phyloP scores from a whole-genome alignment of 2,113 vertebrate genomes.

The Xenopus tropicalis region UCB_Xtro_10.0 CM004451.2:61678001-61678500 shows the following conservation, averaged over 20 bases:
- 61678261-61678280: conserved; percentile 36
- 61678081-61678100: conserved; percentile 55
- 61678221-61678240: conserved; percentile 76
- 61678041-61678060: background rate
- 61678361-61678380: background rate
- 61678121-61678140: conserved; percentile 85
- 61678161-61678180: conserved; percentile 77
- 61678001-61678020: conserved; percentile 17
- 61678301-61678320: conserved; percentile 19
- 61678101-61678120: conserved; percentile 74
- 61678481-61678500: conserved; percentile 16
- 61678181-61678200: conserved; percentile 86
- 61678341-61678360: conserved; percentile 39
- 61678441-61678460: background rate
- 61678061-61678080: conserved; percentile 47
- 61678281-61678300: conserved; percentile 3
- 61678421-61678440: background rate
- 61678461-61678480: conserved; percentile 24
- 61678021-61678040: background rate
- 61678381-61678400: conserved; percentile 22
- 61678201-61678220: conserved; percentile 70
- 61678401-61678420: conserved; percentile 30
- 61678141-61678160: conserved; percentile 76
- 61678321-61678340: conserved; percentile 27
- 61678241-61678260: conserved; percentile 51